These are phyloP conservation scores for Herminia tarsipennalis DNA, from an alignment of 2,888 invertebrate species.

Conservation along the genomic window DNA sequence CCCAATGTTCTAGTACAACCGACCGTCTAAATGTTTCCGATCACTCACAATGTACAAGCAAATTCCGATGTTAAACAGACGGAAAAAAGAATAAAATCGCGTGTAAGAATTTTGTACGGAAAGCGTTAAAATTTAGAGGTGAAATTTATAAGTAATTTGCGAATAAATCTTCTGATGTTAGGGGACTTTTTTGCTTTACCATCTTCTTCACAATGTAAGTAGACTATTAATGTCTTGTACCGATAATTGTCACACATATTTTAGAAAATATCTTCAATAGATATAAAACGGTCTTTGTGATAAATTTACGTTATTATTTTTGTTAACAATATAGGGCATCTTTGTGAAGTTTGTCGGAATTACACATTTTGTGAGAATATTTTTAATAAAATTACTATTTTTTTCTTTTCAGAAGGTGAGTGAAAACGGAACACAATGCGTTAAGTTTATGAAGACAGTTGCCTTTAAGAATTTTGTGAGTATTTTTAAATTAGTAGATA, in stretches of 20 bases:
- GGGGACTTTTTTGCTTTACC: conserved; percentile 73
- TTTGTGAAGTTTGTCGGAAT: conserved; percentile 43
- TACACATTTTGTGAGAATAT: conserved; percentile 56
- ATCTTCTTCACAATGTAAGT: conserved; percentile 72
- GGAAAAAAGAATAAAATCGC: conserved; percentile 15
- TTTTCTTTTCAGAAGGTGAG: conserved; percentile 84
- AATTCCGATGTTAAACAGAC: conserved; percentile 27
- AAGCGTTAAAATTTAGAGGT: conserved; percentile 54
- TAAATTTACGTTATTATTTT: conserved; percentile 57
- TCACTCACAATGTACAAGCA: conserved; percentile 24
- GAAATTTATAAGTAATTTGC: conserved; percentile 85
- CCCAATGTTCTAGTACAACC: conserved; percentile 67
- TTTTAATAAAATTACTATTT: conserved; percentile 54
- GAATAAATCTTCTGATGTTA: conserved; percentile 79
- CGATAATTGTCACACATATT: conserved; percentile 86
- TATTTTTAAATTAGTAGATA: conserved; percentile 11
- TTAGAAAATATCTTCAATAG: conserved; percentile 70
- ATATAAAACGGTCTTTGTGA: conserved; percentile 52
- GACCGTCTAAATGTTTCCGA: conserved; percentile 36
- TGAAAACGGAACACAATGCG: conserved; percentile 34
- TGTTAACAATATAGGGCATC: conserved; percentile 49
- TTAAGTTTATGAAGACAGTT: conserved; percentile 34
- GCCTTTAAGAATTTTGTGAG: conserved; percentile 19
- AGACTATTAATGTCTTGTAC: conserved; percentile 84
- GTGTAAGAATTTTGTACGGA: conserved; percentile 23